phyloP scores from a whole-genome alignment of 2,888 invertebrate genomes.

The Scaptomyza parva region DNA sequence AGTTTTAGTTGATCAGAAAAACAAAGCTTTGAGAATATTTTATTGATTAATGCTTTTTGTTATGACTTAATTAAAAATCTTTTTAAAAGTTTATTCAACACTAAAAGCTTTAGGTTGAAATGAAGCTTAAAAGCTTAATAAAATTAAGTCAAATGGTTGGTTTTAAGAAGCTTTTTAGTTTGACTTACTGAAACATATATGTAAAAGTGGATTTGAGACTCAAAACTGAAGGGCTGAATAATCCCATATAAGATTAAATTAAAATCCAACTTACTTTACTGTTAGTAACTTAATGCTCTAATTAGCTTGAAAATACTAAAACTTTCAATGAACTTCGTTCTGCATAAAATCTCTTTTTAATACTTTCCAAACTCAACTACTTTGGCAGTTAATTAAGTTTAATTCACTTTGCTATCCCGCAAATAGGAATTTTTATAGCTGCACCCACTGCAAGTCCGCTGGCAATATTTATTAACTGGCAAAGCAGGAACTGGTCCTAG shows the following conservation, averaged over 20 bases:
- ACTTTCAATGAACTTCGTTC: neutral
- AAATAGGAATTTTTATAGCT: neutral
- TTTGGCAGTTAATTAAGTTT: slow-evolving; percentile 1
- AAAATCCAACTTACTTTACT: no score
- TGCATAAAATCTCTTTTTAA: neutral
- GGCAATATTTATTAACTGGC: slow-evolving; percentile 17
- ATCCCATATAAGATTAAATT: no score
- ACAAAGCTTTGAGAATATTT: neutral
- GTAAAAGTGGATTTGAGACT: no score
- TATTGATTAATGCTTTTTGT: no score
- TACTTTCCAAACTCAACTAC: neutral
- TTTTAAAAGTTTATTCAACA: neutral
- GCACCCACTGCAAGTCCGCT: slow-evolving; percentile 14
- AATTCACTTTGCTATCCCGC: neutral
- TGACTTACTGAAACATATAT: no score
- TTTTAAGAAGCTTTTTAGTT: no score
- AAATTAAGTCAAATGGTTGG: no score
- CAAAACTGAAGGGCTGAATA: no score
- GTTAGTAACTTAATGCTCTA: neutral
- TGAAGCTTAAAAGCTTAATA: no score
- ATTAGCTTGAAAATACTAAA: neutral
- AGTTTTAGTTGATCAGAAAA: no score
- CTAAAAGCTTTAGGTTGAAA: neutral
- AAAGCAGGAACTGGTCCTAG: slow-evolving; percentile 13
- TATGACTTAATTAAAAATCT: neutral